Conservation (phyloP, 2,113 vertebrate genomes). For the Danionella cerebrum region DNA sequence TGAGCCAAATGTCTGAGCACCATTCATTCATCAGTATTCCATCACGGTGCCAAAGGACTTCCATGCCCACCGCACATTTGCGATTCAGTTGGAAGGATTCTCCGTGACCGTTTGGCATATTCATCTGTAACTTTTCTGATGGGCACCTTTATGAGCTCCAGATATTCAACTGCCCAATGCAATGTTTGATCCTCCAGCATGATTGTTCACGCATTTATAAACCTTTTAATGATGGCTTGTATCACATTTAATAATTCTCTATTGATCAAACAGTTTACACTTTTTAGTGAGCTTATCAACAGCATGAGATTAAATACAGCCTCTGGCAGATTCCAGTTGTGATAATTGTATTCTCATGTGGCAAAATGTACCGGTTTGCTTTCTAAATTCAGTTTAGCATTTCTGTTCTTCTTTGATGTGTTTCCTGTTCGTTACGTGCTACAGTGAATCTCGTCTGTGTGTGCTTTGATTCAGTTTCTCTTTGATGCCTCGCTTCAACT, state of each 20-base stretch:
- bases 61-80: no score
- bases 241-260: conserved; percentile 15
- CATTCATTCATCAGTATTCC: conserved; percentile 9
- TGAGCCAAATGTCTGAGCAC: conserved; percentile 18
- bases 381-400: background rate
- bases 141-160: background rate
- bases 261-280: no score
- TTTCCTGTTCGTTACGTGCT: conserved; percentile 5
- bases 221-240: background rate
- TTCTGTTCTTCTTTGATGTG: conserved; percentile 31
- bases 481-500: conserved; percentile 21
- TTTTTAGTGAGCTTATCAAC: conserved; percentile 18
- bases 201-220: background rate
- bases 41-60: background rate
- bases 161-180: background rate
- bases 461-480: conserved; percentile 21
- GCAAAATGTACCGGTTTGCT: conserved; percentile 1
- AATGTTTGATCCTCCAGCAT: conserved; percentile 21
- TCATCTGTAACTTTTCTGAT: background rate
- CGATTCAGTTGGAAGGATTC: no score
- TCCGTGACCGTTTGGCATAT: no score
- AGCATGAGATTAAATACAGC: background rate
- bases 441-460: background rate
- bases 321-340: background rate
- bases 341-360: background rate